These are phyloP conservation scores for Microcebus murinus DNA, from an alignment of 2,113 vertebrate genomes.

Conservation along the genomic window DNA sequence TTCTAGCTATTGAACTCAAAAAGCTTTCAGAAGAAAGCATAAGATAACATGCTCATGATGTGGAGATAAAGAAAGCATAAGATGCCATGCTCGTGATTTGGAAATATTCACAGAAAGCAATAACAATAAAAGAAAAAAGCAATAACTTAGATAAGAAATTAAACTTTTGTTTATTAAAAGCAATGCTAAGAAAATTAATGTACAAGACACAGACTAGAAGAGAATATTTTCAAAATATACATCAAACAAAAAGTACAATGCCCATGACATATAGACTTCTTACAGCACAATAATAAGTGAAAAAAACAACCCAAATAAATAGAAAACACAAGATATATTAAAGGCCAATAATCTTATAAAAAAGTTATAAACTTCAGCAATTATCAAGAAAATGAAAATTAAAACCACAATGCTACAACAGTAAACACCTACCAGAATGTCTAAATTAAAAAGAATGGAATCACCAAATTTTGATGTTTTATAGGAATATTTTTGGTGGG, in stretches of 20 bases:
- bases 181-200: background rate
- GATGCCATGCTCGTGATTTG: background rate
- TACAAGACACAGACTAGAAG: background rate
- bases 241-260: background rate
- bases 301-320: background rate
- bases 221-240: background rate
- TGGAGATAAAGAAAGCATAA: background rate
- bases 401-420: background rate
- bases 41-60: background rate
- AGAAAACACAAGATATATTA: background rate
- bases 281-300: background rate
- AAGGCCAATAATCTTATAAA: background rate
- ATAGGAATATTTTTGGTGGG: background rate
- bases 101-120: background rate
- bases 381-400: background rate
- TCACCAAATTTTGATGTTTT: background rate
- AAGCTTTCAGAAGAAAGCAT: background rate
- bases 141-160: background rate
- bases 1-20: background rate
- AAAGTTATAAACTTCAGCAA: background rate
- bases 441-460: background rate
- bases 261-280: background rate
- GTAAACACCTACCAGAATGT: background rate
- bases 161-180: background rate
- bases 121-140: background rate